Percentiles rank a stretch among this genome's conserved stretches.
These are phyloP conservation scores for Psittacula cyanocephala DNA, from an alignment of 2,113 vertebrate genomes.

Conservation along the genomic window DNA sequence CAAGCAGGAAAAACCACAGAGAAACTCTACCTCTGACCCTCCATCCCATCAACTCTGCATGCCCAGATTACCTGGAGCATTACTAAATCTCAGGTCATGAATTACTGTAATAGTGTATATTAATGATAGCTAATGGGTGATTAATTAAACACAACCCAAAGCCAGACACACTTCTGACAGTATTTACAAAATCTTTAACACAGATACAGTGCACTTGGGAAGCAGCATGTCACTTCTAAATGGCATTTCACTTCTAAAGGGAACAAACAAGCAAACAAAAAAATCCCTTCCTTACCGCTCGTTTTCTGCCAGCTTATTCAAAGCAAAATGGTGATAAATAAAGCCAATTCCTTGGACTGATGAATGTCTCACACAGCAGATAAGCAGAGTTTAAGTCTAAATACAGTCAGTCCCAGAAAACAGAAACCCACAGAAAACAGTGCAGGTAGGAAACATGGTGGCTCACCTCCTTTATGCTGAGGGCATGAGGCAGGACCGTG, in stretches of 20 bases:
- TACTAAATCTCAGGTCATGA: background rate
- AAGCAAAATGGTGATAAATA: background rate
- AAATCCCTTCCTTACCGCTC: background rate
- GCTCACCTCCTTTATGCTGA: background rate
- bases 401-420: background rate
- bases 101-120: background rate
- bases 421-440: background rate
- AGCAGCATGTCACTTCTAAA: background rate
- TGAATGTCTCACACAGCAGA: background rate
- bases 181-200: background rate
- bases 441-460: background rate
- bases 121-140: background rate
- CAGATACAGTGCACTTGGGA: background rate
- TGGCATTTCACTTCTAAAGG: background rate
- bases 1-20: background rate
- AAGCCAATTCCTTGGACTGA: background rate
- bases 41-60: background rate
- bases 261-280: background rate
- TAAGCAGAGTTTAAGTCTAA: background rate
- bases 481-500: background rate
- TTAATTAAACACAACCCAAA: background rate
- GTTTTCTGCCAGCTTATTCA: background rate
- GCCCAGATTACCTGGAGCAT: background rate
- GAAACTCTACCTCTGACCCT: background rate
- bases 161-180: accelerated